Conservation (phyloP, 2,888 invertebrate species). For the Sminthurides aquaticus region DNA sequence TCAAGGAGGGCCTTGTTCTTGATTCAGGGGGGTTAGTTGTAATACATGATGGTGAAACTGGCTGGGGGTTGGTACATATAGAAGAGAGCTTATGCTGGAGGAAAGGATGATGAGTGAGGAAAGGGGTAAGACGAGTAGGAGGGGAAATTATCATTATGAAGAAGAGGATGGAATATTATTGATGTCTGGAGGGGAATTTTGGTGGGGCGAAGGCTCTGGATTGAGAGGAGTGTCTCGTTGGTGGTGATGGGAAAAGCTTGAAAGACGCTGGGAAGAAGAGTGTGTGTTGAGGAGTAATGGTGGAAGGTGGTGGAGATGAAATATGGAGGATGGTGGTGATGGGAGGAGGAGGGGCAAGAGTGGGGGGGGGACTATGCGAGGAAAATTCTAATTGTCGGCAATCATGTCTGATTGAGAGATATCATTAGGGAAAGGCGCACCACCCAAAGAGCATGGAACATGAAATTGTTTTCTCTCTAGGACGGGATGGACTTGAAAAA, state of each 20-base stretch:
- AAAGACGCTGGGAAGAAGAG: no score
- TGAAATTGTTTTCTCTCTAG: slow-evolving; percentile 4
- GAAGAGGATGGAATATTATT: background rate
- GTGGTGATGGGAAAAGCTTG: no score
- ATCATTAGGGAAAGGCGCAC: slow-evolving; percentile 23
- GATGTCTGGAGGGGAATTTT: background rate
- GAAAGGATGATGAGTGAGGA: background rate
- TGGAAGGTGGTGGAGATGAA: no score
- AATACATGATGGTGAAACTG: no score
- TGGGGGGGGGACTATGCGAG: background rate
- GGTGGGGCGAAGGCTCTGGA: no score
- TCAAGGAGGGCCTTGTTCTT: no score
- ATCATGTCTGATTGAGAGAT: slow-evolving; percentile 31
- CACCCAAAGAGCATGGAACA: slow-evolving; percentile 23
- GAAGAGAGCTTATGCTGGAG: background rate
- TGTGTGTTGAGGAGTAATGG: no score
- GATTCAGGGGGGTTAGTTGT: no score
- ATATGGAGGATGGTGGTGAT: no score
- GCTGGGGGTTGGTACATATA: no score
- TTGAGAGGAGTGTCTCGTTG: no score
- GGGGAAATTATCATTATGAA: background rate
- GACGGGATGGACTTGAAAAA: slow-evolving; percentile 1
- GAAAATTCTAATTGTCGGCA: slow-evolving; percentile 26
- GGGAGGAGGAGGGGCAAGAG: background rate
- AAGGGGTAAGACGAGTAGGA: background rate